These are phyloP conservation scores for Sipha maydis DNA, from an alignment of 2,888 invertebrate species.

Conservation along the genomic window DNA sequence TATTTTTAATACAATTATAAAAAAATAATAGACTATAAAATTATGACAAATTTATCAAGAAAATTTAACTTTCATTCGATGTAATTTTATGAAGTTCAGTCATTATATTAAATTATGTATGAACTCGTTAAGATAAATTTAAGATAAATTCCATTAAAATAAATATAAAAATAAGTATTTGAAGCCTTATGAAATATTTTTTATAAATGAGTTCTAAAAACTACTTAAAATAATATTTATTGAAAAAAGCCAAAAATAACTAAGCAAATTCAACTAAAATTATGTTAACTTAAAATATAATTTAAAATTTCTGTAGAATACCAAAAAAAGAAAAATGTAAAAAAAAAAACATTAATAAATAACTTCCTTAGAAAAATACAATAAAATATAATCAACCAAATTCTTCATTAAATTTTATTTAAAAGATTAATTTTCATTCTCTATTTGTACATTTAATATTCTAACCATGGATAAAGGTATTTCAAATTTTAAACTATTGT, in stretches of 20 bases:
- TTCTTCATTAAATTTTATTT: too few species aligned
- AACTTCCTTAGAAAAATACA: too few species aligned
- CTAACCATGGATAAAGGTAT: too few species aligned
- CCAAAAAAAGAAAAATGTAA: neutral
- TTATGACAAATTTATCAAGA: too few species aligned
- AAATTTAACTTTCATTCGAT: too few species aligned
- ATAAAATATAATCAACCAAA: too few species aligned
- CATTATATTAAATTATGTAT: neutral
- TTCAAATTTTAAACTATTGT: too few species aligned
- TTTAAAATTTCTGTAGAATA: neutral
- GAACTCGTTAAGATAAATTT: neutral
- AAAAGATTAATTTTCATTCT: too few species aligned
- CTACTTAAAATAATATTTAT: neutral
- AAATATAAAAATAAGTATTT: neutral
- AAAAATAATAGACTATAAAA: too few species aligned
- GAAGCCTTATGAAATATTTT: neutral
- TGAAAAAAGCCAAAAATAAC: neutral
- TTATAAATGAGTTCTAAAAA: neutral
- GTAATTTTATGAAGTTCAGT: too few species aligned
- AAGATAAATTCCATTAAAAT: neutral
- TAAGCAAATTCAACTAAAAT: neutral
- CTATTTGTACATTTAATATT: too few species aligned
- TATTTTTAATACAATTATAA: too few species aligned
- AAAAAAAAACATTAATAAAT: neutral
- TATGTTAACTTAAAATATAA: neutral